These are phyloP conservation scores for Dendrocincla fuliginosa DNA, from an alignment of 2,797 vertebrate genomes.

Conservation along the genomic window DNA sequence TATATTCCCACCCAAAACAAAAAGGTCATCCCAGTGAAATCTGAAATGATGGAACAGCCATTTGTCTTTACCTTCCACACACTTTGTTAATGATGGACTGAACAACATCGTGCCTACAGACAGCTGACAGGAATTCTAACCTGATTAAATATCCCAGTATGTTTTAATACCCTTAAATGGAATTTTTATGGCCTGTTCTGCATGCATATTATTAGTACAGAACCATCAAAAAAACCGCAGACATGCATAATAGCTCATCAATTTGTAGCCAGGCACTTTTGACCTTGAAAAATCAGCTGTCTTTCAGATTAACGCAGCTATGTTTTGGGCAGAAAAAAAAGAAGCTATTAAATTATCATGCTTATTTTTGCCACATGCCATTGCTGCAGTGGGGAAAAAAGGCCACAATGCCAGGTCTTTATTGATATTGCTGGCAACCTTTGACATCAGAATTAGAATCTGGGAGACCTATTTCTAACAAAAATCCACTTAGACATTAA, in stretches of 20 bases:
- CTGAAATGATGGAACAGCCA: slow-evolving; percentile 8
- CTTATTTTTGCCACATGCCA: slow-evolving; percentile 75
- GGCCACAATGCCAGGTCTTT: slow-evolving; percentile 40
- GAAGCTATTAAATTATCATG: slow-evolving; percentile 67
- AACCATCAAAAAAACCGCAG: slow-evolving; percentile 72
- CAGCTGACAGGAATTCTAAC: slow-evolving; percentile 73
- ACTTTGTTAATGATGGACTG: slow-evolving; percentile 56
- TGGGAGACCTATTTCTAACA: slow-evolving; percentile 51
- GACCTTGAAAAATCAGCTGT: slow-evolving; percentile 81
- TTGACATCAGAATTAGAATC: slow-evolving; percentile 63
- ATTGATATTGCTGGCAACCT: slow-evolving; percentile 65
- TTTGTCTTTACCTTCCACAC: slow-evolving; percentile 39
- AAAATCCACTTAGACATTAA: slow-evolving; percentile 62
- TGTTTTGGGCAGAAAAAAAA: slow-evolving; percentile 66
- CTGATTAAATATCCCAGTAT: slow-evolving; percentile 73
- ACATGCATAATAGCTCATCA: slow-evolving; percentile 80
- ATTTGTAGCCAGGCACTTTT: slow-evolving; percentile 76
- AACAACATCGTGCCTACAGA: slow-evolving; percentile 59
- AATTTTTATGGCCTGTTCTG: slow-evolving; percentile 78
- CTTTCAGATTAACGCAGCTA: slow-evolving; percentile 77
- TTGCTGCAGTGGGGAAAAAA: slow-evolving; percentile 41
- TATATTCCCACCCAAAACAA: neutral
- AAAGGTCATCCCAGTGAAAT: slow-evolving; percentile 29
- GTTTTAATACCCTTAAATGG: slow-evolving; percentile 80
- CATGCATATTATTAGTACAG: slow-evolving; percentile 71